A percentile compares a stretch with the other conserved stretches of the same genome.
phyloP scores from a whole-genome alignment of 2,888 invertebrate species.

The Ormyrus nitidulus region DNA sequence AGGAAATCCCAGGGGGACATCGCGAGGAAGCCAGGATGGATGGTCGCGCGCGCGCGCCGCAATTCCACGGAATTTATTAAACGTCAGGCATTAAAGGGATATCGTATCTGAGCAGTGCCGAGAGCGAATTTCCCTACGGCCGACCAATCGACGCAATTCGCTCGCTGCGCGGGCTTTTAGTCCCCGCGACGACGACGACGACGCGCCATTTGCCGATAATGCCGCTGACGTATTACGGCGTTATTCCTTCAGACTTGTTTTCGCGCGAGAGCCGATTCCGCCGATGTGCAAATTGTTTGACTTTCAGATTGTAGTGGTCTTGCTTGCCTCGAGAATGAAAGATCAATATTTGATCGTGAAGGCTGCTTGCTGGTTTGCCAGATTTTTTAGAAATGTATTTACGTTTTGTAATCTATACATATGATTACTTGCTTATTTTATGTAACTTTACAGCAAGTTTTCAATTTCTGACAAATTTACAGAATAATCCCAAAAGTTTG shows the following conservation, averaged over 20 bases:
- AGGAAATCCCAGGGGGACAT: constrained; percentile 43
- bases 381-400: too few species aligned
- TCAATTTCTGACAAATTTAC: too few species aligned
- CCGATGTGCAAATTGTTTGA: too few species aligned
- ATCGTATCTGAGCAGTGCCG: constrained; percentile 57
- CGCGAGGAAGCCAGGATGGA: constrained; percentile 35
- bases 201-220: constrained; percentile 41
- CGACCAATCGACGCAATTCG: constrained; percentile 42
- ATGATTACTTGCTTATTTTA: too few species aligned
- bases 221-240: constrained; percentile 48
- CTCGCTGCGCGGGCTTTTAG: constrained; percentile 39
- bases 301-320: too few species aligned
- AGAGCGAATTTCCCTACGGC: constrained; percentile 62
- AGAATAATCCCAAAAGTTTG: too few species aligned
- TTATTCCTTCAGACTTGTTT: constrained; percentile 47
- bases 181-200: not conserved
- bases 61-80: constrained; percentile 62
- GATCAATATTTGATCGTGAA: too few species aligned
- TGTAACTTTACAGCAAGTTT: too few species aligned
- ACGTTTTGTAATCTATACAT: too few species aligned
- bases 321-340: too few species aligned
- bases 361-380: too few species aligned
- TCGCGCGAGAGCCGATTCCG: not conserved
- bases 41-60: constrained; percentile 39
- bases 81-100: constrained; percentile 62